phyloP scores from a whole-genome alignment of 2,113 vertebrate genomes.

The Sorex fumeus region DNA sequence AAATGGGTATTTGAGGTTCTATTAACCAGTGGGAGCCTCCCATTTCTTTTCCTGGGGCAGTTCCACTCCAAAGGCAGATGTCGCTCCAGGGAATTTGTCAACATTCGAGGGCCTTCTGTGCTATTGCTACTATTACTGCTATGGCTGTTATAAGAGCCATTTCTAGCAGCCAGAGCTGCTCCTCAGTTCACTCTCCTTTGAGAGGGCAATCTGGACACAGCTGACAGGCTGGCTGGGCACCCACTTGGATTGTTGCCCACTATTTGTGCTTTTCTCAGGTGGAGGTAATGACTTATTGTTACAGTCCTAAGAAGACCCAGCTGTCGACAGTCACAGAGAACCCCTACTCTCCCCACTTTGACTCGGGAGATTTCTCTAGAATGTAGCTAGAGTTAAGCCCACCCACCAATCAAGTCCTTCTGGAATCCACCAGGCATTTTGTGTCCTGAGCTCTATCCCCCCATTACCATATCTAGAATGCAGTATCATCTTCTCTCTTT shows the following conservation, averaged over 20 bases:
- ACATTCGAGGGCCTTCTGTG: not conserved
- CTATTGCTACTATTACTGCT: not conserved
- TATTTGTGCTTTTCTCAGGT: not conserved
- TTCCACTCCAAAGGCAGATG: conserved; percentile 22
- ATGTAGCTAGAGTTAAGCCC: not conserved
- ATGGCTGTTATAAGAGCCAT: not conserved
- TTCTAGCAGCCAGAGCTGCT: not conserved
- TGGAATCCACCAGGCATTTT: not conserved
- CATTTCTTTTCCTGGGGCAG: conserved; percentile 33
- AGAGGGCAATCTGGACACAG: not conserved
- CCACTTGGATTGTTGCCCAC: not conserved
- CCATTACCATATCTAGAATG: not conserved
- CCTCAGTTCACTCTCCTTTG: not conserved
- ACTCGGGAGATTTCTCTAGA: not conserved
- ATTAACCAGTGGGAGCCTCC: conserved; percentile 2
- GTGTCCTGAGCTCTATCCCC: not conserved
- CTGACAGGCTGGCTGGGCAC: not conserved
- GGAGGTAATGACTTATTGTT: conserved; percentile 1
- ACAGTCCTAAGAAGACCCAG: not conserved
- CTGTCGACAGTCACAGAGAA: not conserved
- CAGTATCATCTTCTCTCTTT: not conserved
- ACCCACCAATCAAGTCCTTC: not conserved
- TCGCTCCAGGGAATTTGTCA: not conserved
- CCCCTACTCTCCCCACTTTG: not conserved
- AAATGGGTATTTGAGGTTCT: conserved; percentile 17